phyloP scores from a whole-genome alignment of 2,888 invertebrate species.

The Lycocerus yunnanus region DNA sequence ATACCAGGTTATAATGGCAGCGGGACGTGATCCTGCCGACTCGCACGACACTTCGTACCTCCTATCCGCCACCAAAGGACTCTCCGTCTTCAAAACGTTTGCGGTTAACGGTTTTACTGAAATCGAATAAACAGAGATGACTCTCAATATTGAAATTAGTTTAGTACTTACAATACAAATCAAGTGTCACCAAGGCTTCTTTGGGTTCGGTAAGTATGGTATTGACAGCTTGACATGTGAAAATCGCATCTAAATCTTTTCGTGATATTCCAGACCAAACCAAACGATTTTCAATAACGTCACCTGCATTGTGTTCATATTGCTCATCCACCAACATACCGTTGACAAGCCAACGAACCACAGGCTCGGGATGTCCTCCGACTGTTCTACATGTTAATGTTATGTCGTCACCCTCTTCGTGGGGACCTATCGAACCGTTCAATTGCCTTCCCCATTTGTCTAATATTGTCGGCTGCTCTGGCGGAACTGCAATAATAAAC shows the following conservation, averaged over 20 bases:
- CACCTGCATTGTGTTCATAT: slow-evolving; percentile 82
- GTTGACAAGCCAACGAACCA: slow-evolving; percentile 82
- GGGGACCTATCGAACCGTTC: slow-evolving; percentile 81
- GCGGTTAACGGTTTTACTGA: slow-evolving; percentile 84
- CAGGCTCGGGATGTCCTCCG: slow-evolving; percentile 84
- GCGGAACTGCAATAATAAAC: slow-evolving; percentile 72
- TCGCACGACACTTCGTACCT: slow-evolving; percentile 83
- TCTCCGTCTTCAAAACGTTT: slow-evolving; percentile 70
- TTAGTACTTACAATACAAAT: slow-evolving; percentile 75
- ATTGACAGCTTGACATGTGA: slow-evolving; percentile 87
- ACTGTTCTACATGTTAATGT: slow-evolving; percentile 84
- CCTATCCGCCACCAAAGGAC: slow-evolving; percentile 79
- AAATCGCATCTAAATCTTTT: slow-evolving; percentile 81
- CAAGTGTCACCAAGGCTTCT: slow-evolving; percentile 75
- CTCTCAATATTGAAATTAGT: neutral
- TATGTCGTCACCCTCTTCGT: slow-evolving; percentile 84
- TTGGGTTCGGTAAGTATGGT: slow-evolving; percentile 81
- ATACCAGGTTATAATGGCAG: slow-evolving; percentile 87
- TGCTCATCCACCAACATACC: slow-evolving; percentile 80
- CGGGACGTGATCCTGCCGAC: slow-evolving; percentile 83
- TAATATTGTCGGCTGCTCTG: slow-evolving; percentile 82
- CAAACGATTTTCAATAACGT: slow-evolving; percentile 83
- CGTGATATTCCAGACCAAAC: slow-evolving; percentile 76
- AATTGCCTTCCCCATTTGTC: slow-evolving; percentile 84
- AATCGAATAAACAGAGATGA: slow-evolving; percentile 12